Percentiles rank a stretch among this genome's conserved stretches.
These are phyloP conservation scores for Himalopsyche kuldschensis DNA, from an alignment of 2,888 invertebrate species.

Conservation along the genomic window DNA sequence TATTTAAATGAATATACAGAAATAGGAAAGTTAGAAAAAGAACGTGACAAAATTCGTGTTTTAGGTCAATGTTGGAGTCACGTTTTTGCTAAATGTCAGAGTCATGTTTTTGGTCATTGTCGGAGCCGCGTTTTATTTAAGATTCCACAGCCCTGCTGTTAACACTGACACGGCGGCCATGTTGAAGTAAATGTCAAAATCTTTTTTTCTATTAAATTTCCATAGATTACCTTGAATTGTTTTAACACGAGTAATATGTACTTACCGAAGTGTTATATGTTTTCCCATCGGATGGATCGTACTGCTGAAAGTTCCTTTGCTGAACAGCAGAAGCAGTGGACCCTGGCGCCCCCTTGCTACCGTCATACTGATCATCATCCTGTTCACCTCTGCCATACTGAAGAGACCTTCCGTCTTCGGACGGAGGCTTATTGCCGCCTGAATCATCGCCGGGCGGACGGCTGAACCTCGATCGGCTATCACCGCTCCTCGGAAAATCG, in stretches of 20 bases:
- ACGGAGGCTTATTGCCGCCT: background rate
- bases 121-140: too few species aligned
- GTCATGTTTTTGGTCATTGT: too few species aligned
- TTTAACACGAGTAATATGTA: background rate
- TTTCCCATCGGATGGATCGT: background rate
- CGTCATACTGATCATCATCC: background rate
- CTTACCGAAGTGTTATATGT: background rate
- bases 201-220: too few species aligned
- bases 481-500: constrained; percentile 14
- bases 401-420: constrained; percentile 7
- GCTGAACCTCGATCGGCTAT: constrained; percentile 17
- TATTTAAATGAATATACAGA: too few species aligned
- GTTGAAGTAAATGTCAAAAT: too few species aligned
- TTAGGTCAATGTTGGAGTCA: too few species aligned
- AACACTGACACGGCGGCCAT: too few species aligned
- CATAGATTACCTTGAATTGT: too few species aligned
- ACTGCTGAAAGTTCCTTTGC: constrained; percentile 17
- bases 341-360: background rate
- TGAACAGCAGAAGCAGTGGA: background rate
- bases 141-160: too few species aligned
- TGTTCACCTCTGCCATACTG: constrained; percentile 13
- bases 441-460: background rate
- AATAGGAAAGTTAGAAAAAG: too few species aligned
- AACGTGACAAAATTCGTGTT: too few species aligned
- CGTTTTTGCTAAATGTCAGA: too few species aligned